phyloP scores from a whole-genome alignment of 2,113 vertebrate genomes.

The Lichenostomus cassidix region DNA sequence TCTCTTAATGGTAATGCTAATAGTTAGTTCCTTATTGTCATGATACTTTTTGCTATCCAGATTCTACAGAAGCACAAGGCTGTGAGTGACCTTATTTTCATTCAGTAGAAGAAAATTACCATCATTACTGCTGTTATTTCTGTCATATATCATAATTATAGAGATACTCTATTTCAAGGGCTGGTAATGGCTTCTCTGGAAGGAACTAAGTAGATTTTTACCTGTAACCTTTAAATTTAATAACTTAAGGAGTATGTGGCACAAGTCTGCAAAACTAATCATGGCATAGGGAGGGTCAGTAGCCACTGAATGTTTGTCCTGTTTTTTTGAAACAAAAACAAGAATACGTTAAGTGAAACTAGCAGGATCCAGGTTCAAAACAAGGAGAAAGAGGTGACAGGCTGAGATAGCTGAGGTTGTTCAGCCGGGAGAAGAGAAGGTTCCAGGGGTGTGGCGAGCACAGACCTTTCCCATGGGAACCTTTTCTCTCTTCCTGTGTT shows the following conservation, averaged over 20 bases:
- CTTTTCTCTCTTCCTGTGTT: too few relatives aligned
- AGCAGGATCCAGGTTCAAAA: not conserved
- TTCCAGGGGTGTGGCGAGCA: too few relatives aligned
- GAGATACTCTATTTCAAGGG: not conserved
- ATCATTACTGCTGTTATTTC: not conserved
- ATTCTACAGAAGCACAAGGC: not conserved
- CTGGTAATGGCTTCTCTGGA: not conserved
- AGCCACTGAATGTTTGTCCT: not conserved
- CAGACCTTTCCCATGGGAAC: too few relatives aligned
- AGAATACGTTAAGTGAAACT: not conserved
- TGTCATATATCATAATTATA: not conserved
- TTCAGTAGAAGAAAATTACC: not conserved
- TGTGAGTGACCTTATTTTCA: not conserved
- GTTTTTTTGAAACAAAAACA: not conserved
- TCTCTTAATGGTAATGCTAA: not conserved
- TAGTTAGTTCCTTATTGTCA: not conserved
- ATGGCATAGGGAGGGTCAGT: not conserved
- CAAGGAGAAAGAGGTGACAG: not conserved
- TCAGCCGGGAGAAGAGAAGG: not conserved
- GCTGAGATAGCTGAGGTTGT: not conserved
- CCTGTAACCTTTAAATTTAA: not conserved
- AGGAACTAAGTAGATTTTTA: not conserved
- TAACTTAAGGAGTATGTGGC: not conserved
- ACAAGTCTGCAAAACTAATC: not conserved
- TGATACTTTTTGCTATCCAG: not conserved